These are phyloP conservation scores for Dioctria linearis DNA, from an alignment of 2,888 invertebrate genomes.

Conservation along the genomic window DNA sequence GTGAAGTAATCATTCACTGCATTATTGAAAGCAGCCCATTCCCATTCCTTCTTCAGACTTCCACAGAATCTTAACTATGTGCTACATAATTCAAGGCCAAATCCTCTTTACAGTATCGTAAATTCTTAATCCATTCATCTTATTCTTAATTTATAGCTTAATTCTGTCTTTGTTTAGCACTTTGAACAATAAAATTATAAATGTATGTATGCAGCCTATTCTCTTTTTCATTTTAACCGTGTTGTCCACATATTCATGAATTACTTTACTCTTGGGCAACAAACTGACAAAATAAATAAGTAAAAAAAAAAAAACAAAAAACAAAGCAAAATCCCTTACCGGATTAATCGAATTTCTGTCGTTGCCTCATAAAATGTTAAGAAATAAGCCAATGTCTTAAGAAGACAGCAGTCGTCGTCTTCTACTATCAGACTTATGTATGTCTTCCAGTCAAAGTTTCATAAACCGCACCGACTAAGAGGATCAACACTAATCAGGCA, in stretches of 20 bases:
- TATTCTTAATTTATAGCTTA: constrained; percentile 6
- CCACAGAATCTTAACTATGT: background rate
- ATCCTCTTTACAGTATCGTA: constrained; percentile 10
- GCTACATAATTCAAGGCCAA: constrained; percentile 5
- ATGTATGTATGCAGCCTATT: background rate
- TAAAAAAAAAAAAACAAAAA: constrained; percentile 21
- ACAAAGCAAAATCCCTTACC: constrained; percentile 9
- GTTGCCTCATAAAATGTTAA: constrained; percentile 23
- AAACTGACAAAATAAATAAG: background rate
- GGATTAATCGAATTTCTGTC: constrained; percentile 26
- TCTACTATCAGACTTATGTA: background rate
- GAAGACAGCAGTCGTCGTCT: background rate
- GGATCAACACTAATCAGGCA: constrained; percentile 32
- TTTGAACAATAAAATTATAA: constrained; percentile 14
- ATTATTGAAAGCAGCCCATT: too few relatives aligned
- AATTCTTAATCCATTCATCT: constrained; percentile 8
- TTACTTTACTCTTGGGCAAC: background rate
- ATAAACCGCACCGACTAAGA: constrained; percentile 31
- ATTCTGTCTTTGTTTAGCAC: background rate
- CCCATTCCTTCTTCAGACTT: too few relatives aligned
- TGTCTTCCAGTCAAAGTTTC: constrained; percentile 11
- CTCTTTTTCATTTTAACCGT: too few relatives aligned
- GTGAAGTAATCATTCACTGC: too few relatives aligned
- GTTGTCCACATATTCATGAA: background rate
- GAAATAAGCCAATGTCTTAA: constrained; percentile 1